phyloP scores from a whole-genome alignment of 2,888 invertebrate species.

The Platynereis dumerilii region DNA sequence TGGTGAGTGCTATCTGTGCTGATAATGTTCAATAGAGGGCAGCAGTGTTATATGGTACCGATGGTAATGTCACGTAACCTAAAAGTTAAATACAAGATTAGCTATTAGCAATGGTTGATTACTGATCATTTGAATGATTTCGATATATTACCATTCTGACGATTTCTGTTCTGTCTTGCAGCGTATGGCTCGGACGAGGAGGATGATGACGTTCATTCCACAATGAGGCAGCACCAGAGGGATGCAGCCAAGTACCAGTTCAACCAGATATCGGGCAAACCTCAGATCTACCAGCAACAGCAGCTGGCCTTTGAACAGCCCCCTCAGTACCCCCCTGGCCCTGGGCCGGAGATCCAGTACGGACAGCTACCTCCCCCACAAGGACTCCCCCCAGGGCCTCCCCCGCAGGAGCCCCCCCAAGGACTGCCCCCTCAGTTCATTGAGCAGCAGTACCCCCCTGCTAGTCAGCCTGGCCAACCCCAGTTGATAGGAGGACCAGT shows the following conservation, averaged over 20 bases:
- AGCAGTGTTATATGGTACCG: not conserved
- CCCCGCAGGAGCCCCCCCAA: not conserved
- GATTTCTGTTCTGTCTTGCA: slow-evolving; percentile 5
- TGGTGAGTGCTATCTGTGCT: too few species aligned
- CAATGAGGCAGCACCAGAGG: slow-evolving; percentile 26
- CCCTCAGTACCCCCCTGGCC: slow-evolving; percentile 7
- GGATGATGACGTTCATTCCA: slow-evolving; percentile 30
- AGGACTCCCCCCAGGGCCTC: not conserved
- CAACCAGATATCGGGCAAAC: slow-evolving; percentile 39
- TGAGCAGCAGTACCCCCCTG: not conserved
- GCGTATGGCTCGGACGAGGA: slow-evolving; percentile 37
- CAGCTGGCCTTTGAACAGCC: slow-evolving; percentile 12
- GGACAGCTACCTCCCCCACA: slow-evolving; percentile 1
- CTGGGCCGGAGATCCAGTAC: not conserved
- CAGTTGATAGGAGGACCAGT: not conserved
- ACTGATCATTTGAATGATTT: too few species aligned
- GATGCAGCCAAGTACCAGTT: slow-evolving; percentile 30
- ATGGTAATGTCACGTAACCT: too few species aligned
- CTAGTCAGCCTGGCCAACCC: not conserved
- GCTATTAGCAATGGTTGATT: too few species aligned
- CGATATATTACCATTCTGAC: too few species aligned
- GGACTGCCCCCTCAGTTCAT: not conserved
- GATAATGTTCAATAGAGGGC: not conserved
- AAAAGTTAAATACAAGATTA: too few species aligned
- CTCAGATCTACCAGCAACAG: slow-evolving; percentile 32